Conservation (phyloP, 1,140 invertebrate species). For the Babylonia areolata region DNA sequence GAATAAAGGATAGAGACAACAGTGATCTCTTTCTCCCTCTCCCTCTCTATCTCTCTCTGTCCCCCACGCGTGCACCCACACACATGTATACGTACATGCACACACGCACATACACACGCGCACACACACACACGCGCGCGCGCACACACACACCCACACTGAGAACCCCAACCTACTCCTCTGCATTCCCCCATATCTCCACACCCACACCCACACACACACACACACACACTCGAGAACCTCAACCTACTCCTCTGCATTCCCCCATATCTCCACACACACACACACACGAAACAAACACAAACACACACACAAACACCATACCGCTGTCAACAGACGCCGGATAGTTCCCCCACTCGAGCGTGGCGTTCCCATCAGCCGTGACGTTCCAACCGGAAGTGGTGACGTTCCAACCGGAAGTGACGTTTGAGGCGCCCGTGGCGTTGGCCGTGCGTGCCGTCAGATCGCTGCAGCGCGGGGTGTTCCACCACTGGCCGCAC, state of each 20-base stretch:
- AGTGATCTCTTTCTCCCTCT: not conserved
- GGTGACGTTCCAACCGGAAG: not conserved
- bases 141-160: not conserved
- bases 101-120: not conserved
- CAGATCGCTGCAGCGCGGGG: not conserved
- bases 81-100: not conserved
- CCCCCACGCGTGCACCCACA: not conserved
- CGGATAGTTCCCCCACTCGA: not conserved
- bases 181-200: not conserved
- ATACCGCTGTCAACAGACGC: not conserved
- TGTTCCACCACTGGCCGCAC: conserved; percentile 75
- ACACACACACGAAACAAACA: not conserved
- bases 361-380: not conserved
- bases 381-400: not conserved
- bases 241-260: not conserved
- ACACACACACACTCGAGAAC: not conserved
- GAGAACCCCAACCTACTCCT: too few species aligned
- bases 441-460: not conserved
- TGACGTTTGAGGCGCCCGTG: not conserved
- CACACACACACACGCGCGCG: not conserved
- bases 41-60: not conserved
- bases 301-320: not conserved
- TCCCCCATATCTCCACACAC: not conserved
- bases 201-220: not conserved
- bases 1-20: too few species aligned